Evolutionary conservation across 2,888 invertebrate genomes (phyloP), one percentile per base, ranked within the genome.

Genomic region (Dasypolia templi): DNA sequence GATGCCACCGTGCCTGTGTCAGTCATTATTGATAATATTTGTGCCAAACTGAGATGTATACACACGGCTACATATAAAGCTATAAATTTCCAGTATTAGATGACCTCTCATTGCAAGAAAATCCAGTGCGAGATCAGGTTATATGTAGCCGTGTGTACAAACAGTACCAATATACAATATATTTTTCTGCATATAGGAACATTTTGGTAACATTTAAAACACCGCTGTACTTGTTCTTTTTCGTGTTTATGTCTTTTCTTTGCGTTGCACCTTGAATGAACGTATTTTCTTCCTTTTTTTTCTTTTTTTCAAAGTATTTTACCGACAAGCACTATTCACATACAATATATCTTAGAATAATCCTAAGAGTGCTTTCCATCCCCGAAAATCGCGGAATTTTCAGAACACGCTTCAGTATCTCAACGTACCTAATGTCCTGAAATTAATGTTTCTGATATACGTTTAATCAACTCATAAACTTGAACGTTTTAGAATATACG

Each of bases 1-100:
- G 26, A 29, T 80, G 35, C 26, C 61, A 49, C 32, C 17, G 35
- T 12, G 17, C 22, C 32, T 17, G 19, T 77, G 42, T 69, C 56
- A n/a, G 29, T n/a, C 35, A 39, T 32, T 22, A 49, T 22, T 29
- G 5, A n/a, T 29, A 32, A 39, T 7, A 53, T 32, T 26, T 9
- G 0, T 53, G 9, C 2, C n/a, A 32, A 51, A 17, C 22, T 32
- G 22, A 1, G 11, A 56, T 53, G n/a, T n/a, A n/a, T n/a, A n/a
- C n/a, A n/a, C n/a, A n/a, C n/a, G n/a, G n/a, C n/a, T n/a, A n/a
- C n/a, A n/a, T n/a, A n/a, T n/a, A n/a, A n/a, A n/a, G n/a, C n/a
- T n/a, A n/a, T n/a, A n/a, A n/a, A n/a, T n/a, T n/a, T n/a, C n/a
- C n/a, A n/a, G n/a, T n/a, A n/a, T n/a, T n/a, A n/a, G n/a, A n/a